Percentiles rank a stretch among this genome's conserved stretches.
These are phyloP conservation scores for Coronaproctus castanopsis DNA, from an alignment of 2,888 invertebrate genomes.

Conservation along the genomic window DNA sequence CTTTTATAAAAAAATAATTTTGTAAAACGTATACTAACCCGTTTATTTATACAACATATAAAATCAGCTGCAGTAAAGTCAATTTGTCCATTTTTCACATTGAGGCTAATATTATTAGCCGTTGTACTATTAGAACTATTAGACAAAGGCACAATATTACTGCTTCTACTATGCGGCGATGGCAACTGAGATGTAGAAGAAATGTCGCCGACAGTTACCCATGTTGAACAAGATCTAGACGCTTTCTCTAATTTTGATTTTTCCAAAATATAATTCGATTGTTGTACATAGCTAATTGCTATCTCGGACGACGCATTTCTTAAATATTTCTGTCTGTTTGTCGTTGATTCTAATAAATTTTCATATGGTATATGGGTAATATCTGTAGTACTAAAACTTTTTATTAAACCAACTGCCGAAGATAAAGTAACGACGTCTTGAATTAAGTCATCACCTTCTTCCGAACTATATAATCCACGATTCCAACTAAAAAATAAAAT, in stretches of 20 bases:
- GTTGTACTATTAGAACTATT: neutral
- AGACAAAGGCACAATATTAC: constrained; percentile 21
- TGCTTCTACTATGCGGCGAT: constrained; percentile 48
- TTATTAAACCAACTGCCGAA: constrained; percentile 56
- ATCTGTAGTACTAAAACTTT: constrained; percentile 66
- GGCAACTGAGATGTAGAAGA: constrained; percentile 58
- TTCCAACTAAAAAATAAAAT: neutral
- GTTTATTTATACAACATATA: constrained; percentile 57
- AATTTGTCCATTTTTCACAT: constrained; percentile 26
- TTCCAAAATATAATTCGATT: constrained; percentile 33
- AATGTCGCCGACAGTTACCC: constrained; percentile 65
- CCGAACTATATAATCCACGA: constrained; percentile 22
- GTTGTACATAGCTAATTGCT: constrained; percentile 36
- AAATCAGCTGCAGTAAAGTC: constrained; percentile 44
- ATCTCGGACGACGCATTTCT: constrained; percentile 34
- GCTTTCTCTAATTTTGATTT: constrained; percentile 38
- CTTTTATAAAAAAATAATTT: no score
- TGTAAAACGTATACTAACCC: constrained; percentile 38
- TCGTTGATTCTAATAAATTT: neutral
- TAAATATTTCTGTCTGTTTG: neutral
- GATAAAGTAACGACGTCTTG: constrained; percentile 60
- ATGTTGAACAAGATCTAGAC: constrained; percentile 59
- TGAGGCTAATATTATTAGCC: neutral
- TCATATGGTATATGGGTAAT: constrained; percentile 32
- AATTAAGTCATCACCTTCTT: constrained; percentile 57